Conservation (phyloP, 2,888 invertebrate genomes). For the Tetramorium bicarinatum region DNA sequence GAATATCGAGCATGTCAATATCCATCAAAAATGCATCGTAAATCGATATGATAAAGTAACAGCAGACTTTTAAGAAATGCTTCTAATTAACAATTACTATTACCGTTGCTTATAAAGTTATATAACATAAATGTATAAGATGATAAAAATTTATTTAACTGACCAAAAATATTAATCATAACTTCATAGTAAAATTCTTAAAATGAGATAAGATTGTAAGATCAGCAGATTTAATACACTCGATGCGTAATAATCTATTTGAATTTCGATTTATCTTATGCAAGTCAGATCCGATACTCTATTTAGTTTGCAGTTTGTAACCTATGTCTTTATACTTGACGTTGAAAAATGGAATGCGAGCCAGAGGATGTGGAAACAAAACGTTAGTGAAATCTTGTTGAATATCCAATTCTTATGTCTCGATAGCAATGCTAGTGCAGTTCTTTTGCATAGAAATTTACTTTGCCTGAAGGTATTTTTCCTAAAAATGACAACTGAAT, state of each 20-base stretch:
- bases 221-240: neutral
- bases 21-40: neutral
- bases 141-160: neutral
- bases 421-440: neutral
- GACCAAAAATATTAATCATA: neutral
- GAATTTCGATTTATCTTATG: neutral
- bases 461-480: conserved; percentile 1
- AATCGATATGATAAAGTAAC: conserved; percentile 3
- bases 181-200: neutral
- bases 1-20: conserved; percentile 15
- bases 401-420: conserved; percentile 24
- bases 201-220: neutral
- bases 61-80: neutral
- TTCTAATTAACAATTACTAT: conserved; percentile 18
- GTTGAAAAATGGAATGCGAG: neutral
- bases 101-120: neutral
- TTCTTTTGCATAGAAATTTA: conserved; percentile 19
- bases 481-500: conserved; percentile 23
- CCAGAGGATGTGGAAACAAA: neutral
- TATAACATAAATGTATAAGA: neutral
- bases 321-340: neutral
- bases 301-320: conserved; percentile 14
- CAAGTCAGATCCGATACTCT: neutral
- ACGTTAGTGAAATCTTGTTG: conserved; percentile 13
- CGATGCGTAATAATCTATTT: neutral